Evolutionary conservation across 1,140 invertebrate species (phyloP).

Genomic region (Sinella curviseta): DNA sequence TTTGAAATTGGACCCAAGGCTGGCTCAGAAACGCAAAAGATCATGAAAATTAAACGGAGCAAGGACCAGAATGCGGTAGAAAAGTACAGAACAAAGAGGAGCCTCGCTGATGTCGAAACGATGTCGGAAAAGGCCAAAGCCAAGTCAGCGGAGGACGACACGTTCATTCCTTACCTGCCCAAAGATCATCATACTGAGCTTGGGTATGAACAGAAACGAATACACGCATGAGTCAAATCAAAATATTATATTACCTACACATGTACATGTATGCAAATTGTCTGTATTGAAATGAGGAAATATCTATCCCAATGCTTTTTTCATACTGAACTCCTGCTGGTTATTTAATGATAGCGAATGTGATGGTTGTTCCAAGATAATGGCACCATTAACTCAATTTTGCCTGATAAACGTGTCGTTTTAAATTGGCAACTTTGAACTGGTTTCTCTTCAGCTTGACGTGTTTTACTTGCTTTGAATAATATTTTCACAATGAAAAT

Average conservation of each 20-base stretch:
- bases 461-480: too few relatives aligned
- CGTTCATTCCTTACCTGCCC: conserved; percentile 85
- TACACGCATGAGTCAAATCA: neutral
- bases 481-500: too few relatives aligned
- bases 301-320: too few relatives aligned
- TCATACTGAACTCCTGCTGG: too few relatives aligned
- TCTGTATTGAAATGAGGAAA: too few relatives aligned
- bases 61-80: conserved; percentile 65
- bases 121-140: conserved; percentile 57
- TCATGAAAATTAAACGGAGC: conserved; percentile 71
- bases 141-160: conserved; percentile 59
- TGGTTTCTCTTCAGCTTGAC: too few relatives aligned
- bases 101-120: conserved; percentile 57
- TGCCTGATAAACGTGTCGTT: too few relatives aligned
- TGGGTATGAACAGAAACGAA: conserved; percentile 63
- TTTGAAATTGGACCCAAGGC: conserved; percentile 86
- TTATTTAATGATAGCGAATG: too few relatives aligned
- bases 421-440: too few relatives aligned
- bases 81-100: conserved; percentile 54
- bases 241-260: neutral
- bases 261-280: too few relatives aligned
- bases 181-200: conserved; percentile 83
- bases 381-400: too few relatives aligned
- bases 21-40: conserved; percentile 69
- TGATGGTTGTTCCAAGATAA: too few relatives aligned